Evolutionary conservation across 2,113 vertebrate species (phyloP).

Genomic region (Trichomycterus rosablanca): DNA sequence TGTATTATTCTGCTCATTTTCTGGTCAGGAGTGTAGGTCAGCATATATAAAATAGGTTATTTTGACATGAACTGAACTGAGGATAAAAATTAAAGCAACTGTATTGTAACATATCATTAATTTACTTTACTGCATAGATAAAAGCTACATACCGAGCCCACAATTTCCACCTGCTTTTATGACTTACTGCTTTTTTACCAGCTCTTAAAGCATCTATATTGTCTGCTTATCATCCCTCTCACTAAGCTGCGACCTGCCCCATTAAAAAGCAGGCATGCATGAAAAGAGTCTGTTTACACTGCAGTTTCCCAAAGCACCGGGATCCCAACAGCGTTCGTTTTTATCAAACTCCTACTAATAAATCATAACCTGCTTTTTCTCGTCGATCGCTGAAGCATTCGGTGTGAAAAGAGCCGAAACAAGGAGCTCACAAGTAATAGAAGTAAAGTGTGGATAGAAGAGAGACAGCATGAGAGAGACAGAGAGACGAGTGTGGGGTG

Average conservation of each 20-base stretch:
- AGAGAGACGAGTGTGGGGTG: slow-evolving; percentile 52
- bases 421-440: slow-evolving; percentile 13
- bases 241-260: slow-evolving; percentile 52
- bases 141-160: no score
- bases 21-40: slow-evolving; percentile 21
- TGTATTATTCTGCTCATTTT: no score
- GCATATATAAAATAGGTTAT: not conserved
- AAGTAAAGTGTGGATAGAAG: slow-evolving; percentile 5
- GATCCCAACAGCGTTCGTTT: slow-evolving; percentile 81
- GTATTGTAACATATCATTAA: no score
- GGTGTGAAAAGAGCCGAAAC: slow-evolving; percentile 54
- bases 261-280: slow-evolving; percentile 63
- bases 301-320: slow-evolving; percentile 86
- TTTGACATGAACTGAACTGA: not conserved
- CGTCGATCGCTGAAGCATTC: slow-evolving; percentile 86
- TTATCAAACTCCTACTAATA: slow-evolving; percentile 92
- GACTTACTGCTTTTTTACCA: slow-evolving; percentile 35
- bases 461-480: slow-evolving; percentile 21
- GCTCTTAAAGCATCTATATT: slow-evolving; percentile 30
- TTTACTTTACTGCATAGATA: no score
- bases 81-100: no score
- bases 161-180: no score
- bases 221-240: slow-evolving; percentile 55
- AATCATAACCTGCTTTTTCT: slow-evolving; percentile 96
- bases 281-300: slow-evolving; percentile 76